Evolutionary conservation across 1,140 invertebrate species (phyloP), one percentile per base, ranked within the genome.

Genomic region (Polypedilum pembai): DNA sequence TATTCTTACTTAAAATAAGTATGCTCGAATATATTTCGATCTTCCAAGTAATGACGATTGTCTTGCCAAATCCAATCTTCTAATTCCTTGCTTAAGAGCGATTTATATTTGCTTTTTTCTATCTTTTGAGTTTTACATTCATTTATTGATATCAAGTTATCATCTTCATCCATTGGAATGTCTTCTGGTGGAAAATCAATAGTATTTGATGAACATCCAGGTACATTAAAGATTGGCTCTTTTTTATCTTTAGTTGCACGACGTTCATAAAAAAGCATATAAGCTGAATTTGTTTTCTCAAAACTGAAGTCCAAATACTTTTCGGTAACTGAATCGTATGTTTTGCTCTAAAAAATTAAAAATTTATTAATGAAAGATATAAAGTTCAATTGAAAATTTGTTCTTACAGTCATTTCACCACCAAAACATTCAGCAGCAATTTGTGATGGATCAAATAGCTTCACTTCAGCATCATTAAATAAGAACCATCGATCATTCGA

Each of bases 281-380:
- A 98, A 0, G 96, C 96, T 80, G 93, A 96, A 80, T 98, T 98
- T 0, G 95, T 97, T 84, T 98, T 98, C 81, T 98, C 95, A 82
- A 96, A 96, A 77, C 94, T 95, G 78, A 97, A 95, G 79, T 98
- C 95, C 91, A 98, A 94, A 79, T 96, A 97, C 79, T 97, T 97
- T 78, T 98, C 95, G 0, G 94, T 96, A 1, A 95, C 93, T 0
- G 94, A 94, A 80, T 98, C 95, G 79, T 97, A 98, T 0, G 94
- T 96, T 86, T 97, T 97, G 78, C 94, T 96, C 92, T 93, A 82
- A 76, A 88, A 85, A 77, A 76, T 76, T 78, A 76, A 76, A 73
- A 73, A 73, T 77, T 73, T 17, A 7, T 75, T 74, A 65, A 75
- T n/a, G 4, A 74, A 66, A 66, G 75, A 74, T 45, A 17, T 41